Evolutionary conservation across 2,797 vertebrate species (phyloP), one percentile per base, ranked within the genome.

Genomic region (Pyrocephalus nanus): DNA sequence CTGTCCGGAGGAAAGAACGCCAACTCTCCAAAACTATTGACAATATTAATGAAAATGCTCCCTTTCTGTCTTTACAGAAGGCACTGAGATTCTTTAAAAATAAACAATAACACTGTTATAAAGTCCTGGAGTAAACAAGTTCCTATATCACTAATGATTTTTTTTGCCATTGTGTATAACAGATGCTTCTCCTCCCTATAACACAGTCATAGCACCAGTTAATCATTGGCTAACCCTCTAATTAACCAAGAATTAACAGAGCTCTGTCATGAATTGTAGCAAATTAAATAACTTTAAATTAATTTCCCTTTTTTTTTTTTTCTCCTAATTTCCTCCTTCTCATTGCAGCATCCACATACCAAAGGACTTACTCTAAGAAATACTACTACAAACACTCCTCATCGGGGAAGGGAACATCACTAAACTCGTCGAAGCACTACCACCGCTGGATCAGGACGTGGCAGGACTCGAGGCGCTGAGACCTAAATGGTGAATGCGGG

Each of bases 321-420:
- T 88, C 54, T 67, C 86, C 25, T 25, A 2, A 13, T 4, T 21
- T 83, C 97, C 27, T 91, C 87, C 77, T 92, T 92, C 94, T 96
- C 65, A 67, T 97, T 96, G 93, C 97, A 99, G 99, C 99, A 30
- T 99, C 99, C 62, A 97, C 94, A 93, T 99, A 98, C 97, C 99
- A 99, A 98, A 99, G 98, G 98, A 98, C 97, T 95, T 99, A 98
- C 88, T 97, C 98, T 93, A 98, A 98, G 97, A 98, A 98, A 97
- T 98, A 98, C 96, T 98, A 98, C 96, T 96, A 98, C 97, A 98
- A 98, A 97, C 95, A 98, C 97, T 97, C 98, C 98, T 97, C 97
- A 93, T 97, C 98, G 93, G 97, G 98, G 98, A 98, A 97, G 96
- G 98, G 97, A 92, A 98, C 98, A 91, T 98, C 98, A 2, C 93